Evolutionary conservation across 2,888 invertebrate species (phyloP), one percentile per base, ranked within the genome.

Genomic region (Noctua janthe): DNA sequence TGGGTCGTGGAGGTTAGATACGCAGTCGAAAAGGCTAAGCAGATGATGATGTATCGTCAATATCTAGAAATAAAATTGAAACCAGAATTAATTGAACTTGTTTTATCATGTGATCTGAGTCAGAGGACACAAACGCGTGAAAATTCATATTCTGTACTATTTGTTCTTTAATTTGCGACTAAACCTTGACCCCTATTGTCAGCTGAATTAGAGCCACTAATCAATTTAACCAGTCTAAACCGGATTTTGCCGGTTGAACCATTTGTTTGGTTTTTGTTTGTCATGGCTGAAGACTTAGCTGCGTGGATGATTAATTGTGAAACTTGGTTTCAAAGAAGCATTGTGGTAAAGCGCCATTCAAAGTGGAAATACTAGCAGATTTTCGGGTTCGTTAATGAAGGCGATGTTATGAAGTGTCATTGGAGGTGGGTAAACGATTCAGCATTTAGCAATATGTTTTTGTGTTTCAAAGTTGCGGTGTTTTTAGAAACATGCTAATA

Each of bases 181-280:
- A 7, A 56, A 3, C 81, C 81, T 71, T 84, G 85, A 84, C 79
- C 84, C 5, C 51, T 49, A 74, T 74, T n/a, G 59, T 10, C 56
- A 39, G 59, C n/a, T 62, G 39, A 64, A 76, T 81, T 35, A 43
- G 4, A 74, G 0, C 10, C 67, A 66, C 62, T 72, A 51, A 73
- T 66, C 70, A 85, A 79, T 82, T 75, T 69, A 35, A 72, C 74
- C 20, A 17, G 77, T 73, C 1, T n/a, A 15, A 49, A 74, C 74
- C 64, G 72, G 69, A 51, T 73, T 73, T 59, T 5, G 13, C n/a
- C 56, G 72, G 67, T 35, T 54, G 15, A 69, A 29, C 23, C 47
- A 23, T 17, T 54, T 51, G 64, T 15, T 17, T 15, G 8, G 6
- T 66, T 76, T 51, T 81, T 69, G 54, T 62, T 69, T 62, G 67